Evolutionary conservation across 2,113 vertebrate species (phyloP).

Genomic region (Mustela nigripes): DNA sequence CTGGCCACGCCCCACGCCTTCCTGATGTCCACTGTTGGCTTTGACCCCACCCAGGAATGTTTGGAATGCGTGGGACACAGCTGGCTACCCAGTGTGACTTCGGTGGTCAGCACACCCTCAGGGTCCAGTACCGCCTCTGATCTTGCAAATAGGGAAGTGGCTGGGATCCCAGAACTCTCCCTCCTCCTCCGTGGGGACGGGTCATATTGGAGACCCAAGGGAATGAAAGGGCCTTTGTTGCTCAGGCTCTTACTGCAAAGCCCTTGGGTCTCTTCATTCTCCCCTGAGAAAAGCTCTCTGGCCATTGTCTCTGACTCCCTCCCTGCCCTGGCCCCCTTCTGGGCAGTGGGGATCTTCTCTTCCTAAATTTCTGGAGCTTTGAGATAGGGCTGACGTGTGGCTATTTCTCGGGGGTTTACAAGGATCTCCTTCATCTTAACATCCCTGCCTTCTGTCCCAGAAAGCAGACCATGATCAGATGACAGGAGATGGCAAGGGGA

Average conservation of each 20-base stretch:
- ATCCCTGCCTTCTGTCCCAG: not conserved
- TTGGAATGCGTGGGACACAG: not conserved
- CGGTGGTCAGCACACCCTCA: not conserved
- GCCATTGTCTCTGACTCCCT: not conserved
- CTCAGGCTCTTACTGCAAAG: not conserved
- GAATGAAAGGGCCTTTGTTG: conserved; percentile 30
- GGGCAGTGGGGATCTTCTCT: not conserved
- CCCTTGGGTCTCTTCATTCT: not conserved
- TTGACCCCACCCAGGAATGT: not conserved
- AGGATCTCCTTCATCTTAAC: not conserved
- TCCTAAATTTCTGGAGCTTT: not conserved
- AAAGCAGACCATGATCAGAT: not conserved
- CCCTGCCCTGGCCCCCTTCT: not conserved
- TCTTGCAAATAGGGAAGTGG: not conserved
- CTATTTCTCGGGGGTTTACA: not conserved
- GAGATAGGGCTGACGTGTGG: not conserved
- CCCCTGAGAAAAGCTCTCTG: not conserved
- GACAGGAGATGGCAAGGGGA: not conserved
- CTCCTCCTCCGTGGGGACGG: not conserved
- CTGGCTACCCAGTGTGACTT: not conserved
- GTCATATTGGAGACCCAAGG: not conserved
- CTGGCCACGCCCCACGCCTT: not conserved
- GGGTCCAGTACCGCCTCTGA: not conserved
- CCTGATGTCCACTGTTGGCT: not conserved
- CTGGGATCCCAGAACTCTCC: not conserved